Conservation (phyloP, 2,888 invertebrate species). For the Ischnus inquisitorius region DNA sequence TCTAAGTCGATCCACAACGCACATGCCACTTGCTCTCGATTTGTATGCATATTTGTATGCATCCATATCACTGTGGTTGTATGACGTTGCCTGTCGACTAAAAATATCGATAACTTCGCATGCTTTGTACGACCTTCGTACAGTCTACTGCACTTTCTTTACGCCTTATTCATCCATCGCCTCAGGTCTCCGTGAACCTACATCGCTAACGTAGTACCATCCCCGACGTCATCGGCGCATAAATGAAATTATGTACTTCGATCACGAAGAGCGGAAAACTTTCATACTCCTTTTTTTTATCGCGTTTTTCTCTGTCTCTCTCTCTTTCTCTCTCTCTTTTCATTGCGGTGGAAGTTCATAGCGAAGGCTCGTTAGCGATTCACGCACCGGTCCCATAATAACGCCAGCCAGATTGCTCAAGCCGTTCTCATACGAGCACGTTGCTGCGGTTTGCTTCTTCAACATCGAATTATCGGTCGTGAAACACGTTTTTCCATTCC, state of each 20-base stretch:
- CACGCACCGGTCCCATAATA: slow-evolving; percentile 62
- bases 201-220: background rate
- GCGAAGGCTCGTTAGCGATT: slow-evolving; percentile 68
- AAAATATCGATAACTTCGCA: slow-evolving; percentile 37
- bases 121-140: slow-evolving; percentile 48
- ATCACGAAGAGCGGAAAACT: slow-evolving; percentile 28
- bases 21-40: background rate
- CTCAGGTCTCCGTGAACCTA: slow-evolving; percentile 14
- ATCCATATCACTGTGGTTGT: background rate
- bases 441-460: slow-evolving; percentile 48
- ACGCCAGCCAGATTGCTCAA: slow-evolving; percentile 54
- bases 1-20: background rate
- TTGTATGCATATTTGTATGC: background rate
- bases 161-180: slow-evolving; percentile 21
- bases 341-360: slow-evolving; percentile 37
- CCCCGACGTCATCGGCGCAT: slow-evolving; percentile 39
- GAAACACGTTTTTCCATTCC: slow-evolving; percentile 61
- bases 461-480: slow-evolving; percentile 61
- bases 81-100: slow-evolving; percentile 1
- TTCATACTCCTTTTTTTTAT: slow-evolving; percentile 42
- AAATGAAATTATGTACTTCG: slow-evolving; percentile 48
- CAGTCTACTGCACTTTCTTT: slow-evolving; percentile 45
- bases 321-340: background rate
- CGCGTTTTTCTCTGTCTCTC: slow-evolving; percentile 8
- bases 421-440: slow-evolving; percentile 20